phyloP scores from a whole-genome alignment of 2,888 invertebrate genomes.

The Volucella inflata region DNA sequence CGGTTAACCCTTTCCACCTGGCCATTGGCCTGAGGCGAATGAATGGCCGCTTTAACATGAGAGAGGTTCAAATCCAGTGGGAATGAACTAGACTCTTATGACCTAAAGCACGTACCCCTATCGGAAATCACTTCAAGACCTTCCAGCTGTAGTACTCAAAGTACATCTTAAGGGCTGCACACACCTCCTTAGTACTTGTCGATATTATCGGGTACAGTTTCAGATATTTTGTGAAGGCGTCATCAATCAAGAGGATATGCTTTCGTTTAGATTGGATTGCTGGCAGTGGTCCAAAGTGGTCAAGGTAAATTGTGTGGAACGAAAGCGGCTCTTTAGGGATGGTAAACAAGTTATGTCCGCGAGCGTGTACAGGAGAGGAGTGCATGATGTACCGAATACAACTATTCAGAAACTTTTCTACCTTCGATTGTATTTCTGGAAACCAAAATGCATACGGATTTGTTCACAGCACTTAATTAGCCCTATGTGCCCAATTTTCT shows the following conservation, averaged over 20 bases:
- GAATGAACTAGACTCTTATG: conserved; percentile 78
- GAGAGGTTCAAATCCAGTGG: conserved; percentile 76
- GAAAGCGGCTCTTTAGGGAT: conserved; percentile 81
- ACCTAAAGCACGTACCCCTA: conserved; percentile 81
- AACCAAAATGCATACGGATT: conserved; percentile 80
- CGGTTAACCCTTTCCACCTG: conserved; percentile 67
- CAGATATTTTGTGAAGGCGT: conserved; percentile 41
- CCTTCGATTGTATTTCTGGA: conserved; percentile 79
- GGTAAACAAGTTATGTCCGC: conserved; percentile 80
- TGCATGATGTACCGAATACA: conserved; percentile 81
- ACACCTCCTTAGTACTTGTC: conserved; percentile 23
- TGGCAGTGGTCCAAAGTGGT: conserved; percentile 25
- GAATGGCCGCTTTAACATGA: conserved; percentile 77
- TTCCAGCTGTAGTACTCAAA: conserved; percentile 73
- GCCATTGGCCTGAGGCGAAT: conserved; percentile 78
- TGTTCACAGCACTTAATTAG: conserved; percentile 41
- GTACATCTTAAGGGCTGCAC: conserved; percentile 28
- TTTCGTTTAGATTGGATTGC: conserved; percentile 22
- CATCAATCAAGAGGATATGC: conserved; percentile 32
- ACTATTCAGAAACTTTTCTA: conserved; percentile 80
- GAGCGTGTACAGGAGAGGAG: conserved; percentile 78
- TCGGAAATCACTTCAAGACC: conserved; percentile 79
- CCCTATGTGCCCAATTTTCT: conserved; percentile 57
- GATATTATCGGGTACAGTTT: conserved; percentile 11
- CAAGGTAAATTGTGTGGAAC: conserved; percentile 78